A percentile compares a stretch with the other conserved stretches of the same genome.
Evolutionary conservation across 2,888 invertebrate genomes (phyloP).

Genomic region (Dolomedes plantarius): DNA sequence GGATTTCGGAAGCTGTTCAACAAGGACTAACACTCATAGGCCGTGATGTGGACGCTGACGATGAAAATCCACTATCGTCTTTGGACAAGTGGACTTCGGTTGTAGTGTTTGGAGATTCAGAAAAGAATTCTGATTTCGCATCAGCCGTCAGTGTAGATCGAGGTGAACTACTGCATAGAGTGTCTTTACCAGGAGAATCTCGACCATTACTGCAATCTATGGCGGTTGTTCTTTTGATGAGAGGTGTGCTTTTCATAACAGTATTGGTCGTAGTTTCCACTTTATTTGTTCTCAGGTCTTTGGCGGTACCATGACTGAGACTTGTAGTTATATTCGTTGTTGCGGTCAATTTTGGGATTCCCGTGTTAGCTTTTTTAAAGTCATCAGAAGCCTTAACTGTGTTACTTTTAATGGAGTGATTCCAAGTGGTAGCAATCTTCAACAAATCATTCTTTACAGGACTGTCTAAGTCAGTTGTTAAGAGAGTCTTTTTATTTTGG

Average conservation of each 20-base stretch:
- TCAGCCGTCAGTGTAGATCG: constrained; percentile 54
- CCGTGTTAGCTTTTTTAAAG: constrained; percentile 13
- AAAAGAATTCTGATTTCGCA: constrained; percentile 62
- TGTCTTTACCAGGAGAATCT: constrained; percentile 50
- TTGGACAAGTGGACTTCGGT: constrained; percentile 53
- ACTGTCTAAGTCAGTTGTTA: constrained; percentile 52
- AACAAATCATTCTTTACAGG: constrained; percentile 47
- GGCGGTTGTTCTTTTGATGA: constrained; percentile 24
- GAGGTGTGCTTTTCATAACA: constrained; percentile 20
- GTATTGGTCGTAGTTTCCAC: not conserved
- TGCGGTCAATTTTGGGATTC: constrained; percentile 50
- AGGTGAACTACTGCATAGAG: constrained; percentile 41
- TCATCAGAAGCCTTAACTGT: constrained; percentile 2
- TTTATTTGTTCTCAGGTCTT: constrained; percentile 8
- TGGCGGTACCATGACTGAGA: constrained; percentile 30
- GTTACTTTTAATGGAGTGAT: constrained; percentile 60
- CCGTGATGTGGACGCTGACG: constrained; percentile 60
- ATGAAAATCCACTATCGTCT: constrained; percentile 68
- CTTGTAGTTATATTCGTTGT: constrained; percentile 67
- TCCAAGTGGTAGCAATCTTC: constrained; percentile 64
- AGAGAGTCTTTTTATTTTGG: constrained; percentile 26
- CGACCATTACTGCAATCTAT: constrained; percentile 39
- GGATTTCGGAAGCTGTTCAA: constrained; percentile 27
- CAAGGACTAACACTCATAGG: constrained; percentile 70
- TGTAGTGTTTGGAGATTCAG: constrained; percentile 54